These are phyloP conservation scores for Boloria selene DNA, from an alignment of 2,888 invertebrate genomes.

Conservation along the genomic window DNA sequence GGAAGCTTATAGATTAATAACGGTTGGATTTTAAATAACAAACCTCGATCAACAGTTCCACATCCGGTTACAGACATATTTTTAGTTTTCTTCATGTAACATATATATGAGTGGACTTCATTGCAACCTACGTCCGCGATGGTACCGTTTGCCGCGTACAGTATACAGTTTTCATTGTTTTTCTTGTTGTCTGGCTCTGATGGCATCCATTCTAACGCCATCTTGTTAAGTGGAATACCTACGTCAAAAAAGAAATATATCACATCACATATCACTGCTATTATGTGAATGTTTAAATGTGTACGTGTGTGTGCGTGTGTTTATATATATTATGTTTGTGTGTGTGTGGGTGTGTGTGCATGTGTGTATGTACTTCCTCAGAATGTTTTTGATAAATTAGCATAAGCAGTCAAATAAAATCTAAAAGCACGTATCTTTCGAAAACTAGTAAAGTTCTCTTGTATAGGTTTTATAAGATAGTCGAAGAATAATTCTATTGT, in stretches of 20 bases:
- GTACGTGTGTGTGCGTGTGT: no score
- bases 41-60: constrained; percentile 48
- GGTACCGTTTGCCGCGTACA: constrained; percentile 42
- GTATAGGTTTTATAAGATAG: no score
- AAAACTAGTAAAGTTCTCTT: no score
- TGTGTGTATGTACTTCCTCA: no score
- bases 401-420: no score
- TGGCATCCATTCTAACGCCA: constrained; percentile 47
- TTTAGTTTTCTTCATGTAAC: constrained; percentile 43
- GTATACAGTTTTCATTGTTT: constrained; percentile 45
- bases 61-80: constrained; percentile 42
- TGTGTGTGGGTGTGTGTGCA: no score
- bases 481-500: no score
- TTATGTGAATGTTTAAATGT: no score
- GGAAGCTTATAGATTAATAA: no score
- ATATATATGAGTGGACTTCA: constrained; percentile 46
- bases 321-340: no score
- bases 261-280: neutral
- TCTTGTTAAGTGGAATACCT: constrained; percentile 45
- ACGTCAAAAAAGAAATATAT: constrained; percentile 9
- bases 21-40: neutral
- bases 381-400: no score
- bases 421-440: no score
- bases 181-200: constrained; percentile 49
- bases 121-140: constrained; percentile 46